Evolutionary conservation across 2,888 invertebrate species (phyloP), one percentile per base, ranked within the genome.

Genomic region (Scaeva pyrastri): DNA sequence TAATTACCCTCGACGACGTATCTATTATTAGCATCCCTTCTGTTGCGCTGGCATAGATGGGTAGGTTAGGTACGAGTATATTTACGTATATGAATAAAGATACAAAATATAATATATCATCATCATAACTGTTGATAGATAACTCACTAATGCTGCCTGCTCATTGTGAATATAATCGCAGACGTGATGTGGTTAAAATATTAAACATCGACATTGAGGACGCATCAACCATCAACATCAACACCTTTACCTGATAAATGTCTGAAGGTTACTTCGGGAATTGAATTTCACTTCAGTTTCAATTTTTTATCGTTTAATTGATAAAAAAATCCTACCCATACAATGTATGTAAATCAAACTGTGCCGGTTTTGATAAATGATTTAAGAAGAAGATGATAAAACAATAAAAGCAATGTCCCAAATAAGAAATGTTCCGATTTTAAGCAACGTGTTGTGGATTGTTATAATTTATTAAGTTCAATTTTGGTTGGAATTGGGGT

Each of bases 241-340:
- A 36, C 66, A 66, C 45, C 66, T 48, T 23, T 14, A 45, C 45
- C 26, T 64, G 12, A 83, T n/a, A n/a, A 50, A n/a, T 31, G 14
- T 66, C 72, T 64, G 83, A 70, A 78, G 70, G 79, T 75, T 56
- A 79, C 19, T 31, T n/a, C 26, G 50, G 14, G 72, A 68, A 45
- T 83, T n/a, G 19, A 50, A 78, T 70, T 70, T 70, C 62, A 36
- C 3, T 36, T 36, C 45, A 36, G 39, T 55, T 14, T 62, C 19
- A 36, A 43, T 26, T 68, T 12, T 52, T 60, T 72, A 12, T 62
- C 26, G 2, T 26, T 52, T 14, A 31, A 7, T 31, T 7, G 31
- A 8, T 31, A 31, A n/a, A n/a, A n/a, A n/a, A n/a, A n/a, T n/a
- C 31, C 31, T 31, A 7, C n/a, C n/a, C n/a, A 7, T 31, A 31